These are phyloP conservation scores for Ceyx melanurus DNA, from an alignment of 2,113 vertebrate species.

Conservation along the genomic window DNA sequence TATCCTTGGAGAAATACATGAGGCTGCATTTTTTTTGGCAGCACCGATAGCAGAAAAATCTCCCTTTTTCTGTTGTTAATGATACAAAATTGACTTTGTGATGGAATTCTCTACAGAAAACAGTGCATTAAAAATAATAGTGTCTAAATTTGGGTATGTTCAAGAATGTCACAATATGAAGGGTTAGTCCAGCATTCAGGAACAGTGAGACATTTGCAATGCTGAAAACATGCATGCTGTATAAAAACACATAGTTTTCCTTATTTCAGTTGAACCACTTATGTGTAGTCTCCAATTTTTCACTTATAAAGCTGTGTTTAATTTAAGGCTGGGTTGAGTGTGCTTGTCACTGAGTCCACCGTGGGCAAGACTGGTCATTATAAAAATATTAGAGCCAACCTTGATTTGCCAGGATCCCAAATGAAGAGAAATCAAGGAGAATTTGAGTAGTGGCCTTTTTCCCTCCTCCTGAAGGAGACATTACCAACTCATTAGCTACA, in stretches of 20 bases:
- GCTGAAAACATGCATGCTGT: not conserved
- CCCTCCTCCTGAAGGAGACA: constrained; percentile 60
- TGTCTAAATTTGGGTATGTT: constrained; percentile 23
- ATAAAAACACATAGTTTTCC: not conserved
- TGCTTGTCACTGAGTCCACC: not conserved
- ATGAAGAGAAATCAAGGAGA: constrained; percentile 48
- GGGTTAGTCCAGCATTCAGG: not conserved
- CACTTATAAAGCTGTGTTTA: not conserved
- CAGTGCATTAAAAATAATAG: constrained; percentile 42
- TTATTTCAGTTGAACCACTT: not conserved
- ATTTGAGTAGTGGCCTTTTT: constrained; percentile 68
- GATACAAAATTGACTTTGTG: constrained; percentile 28
- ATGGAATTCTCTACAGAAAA: constrained; percentile 36
- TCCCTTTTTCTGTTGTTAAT: constrained; percentile 20
- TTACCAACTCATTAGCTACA: constrained; percentile 68
- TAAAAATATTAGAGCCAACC: constrained; percentile 8
- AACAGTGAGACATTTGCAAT: not conserved
- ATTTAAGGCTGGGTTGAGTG: not conserved
- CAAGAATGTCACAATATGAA: constrained; percentile 9
- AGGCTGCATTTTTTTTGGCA: constrained; percentile 33
- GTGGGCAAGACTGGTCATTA: constrained; percentile 21
- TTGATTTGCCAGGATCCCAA: constrained; percentile 51
- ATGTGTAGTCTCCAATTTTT: not conserved
- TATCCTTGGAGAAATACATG: constrained; percentile 20
- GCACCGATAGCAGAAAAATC: constrained; percentile 8